Percentiles rank a stretch among this genome's conserved stretches.
These are phyloP conservation scores for Eulimnadia texana DNA, from an alignment of 1,140 invertebrate genomes.

Conservation along the genomic window DNA sequence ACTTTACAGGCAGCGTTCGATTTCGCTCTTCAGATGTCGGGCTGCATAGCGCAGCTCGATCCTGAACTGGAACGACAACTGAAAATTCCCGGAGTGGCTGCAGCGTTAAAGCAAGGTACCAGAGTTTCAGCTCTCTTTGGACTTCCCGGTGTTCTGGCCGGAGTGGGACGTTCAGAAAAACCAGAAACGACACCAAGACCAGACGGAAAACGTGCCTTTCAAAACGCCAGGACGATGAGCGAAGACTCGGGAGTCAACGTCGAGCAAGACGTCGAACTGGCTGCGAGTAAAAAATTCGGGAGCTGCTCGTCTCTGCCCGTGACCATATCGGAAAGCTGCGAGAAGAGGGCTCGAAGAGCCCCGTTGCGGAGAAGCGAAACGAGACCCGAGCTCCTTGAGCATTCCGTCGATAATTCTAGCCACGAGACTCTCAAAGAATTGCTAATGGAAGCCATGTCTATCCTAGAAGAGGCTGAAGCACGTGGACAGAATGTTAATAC, in stretches of 20 bases:
- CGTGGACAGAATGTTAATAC: neutral
- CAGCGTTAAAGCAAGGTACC: conserved; percentile 1
- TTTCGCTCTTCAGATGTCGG: conserved; percentile 6
- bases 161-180: neutral
- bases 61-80: neutral
- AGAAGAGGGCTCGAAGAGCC: neutral
- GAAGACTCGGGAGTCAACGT: neutral
- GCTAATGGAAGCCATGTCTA: conserved; percentile 7
- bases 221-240: neutral
- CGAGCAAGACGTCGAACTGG: neutral
- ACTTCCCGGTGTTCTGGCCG: neutral
- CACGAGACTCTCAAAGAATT: neutral
- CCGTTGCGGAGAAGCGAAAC: neutral
- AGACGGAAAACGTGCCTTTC: neutral
- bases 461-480: conserved; percentile 8
- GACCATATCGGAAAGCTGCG: neutral
- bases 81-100: conserved; percentile 7
- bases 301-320: neutral
- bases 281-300: neutral
- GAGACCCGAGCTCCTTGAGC: neutral
- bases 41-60: conserved; percentile 2
- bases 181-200: neutral
- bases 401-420: neutral
- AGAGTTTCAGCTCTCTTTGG: neutral
- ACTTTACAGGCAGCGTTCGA: conserved; percentile 8